Evolutionary conservation across 1,140 invertebrate genomes (phyloP), one percentile per base, ranked within the genome.

Genomic region (Lineus longissimus): DNA sequence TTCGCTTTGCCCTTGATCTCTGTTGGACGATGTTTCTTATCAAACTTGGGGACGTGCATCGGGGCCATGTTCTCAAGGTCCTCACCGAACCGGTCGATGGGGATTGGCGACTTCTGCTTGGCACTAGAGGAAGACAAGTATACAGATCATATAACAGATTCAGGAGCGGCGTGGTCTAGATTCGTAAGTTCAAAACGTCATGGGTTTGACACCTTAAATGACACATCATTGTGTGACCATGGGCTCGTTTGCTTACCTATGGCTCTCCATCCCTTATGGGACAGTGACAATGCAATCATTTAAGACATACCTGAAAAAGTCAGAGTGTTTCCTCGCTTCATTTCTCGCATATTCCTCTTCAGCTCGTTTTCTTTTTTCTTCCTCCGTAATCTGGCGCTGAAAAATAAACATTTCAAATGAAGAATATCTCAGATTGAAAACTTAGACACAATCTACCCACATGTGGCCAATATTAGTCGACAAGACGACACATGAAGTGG

Each of bases 91-190:
- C 94, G 86, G 80, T 96, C 95, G 58, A 94, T 81, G 0, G 93
- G 89, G 55, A 97, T 93, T 6, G 94, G 76, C 27, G 92, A 94
- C 81, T 97, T 97, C 79, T 95, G 92, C 31, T 90, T 91, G 17
- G 93, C 92, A 74, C 88, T 89, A 77, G 13, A 82, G 80, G 47
- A 59, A 72, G 40, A 67, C 61, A 60, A 55, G 33, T 57, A 19
- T 25, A 9, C n/a, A n/a, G 43, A 15, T 30, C 2, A 59, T 27
- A 13, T 1, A 54, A 63, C 15, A n/a, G 1, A 64, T 2, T 60
- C 29, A 61, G 55, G 19, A 40, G 23, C 29, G 17, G 57, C 17
- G 36, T 17, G 40, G 19, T 43, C 40, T 43, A 13, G 40, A 51
- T 27, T 23, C n/a, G 9, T 51, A 51, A 7, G 6, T 51, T 23